A percentile compares a stretch with the other conserved stretches of the same genome.
phyloP scores from a whole-genome alignment of 2,113 vertebrate genomes.

The Phocoena phocoena region DNA sequence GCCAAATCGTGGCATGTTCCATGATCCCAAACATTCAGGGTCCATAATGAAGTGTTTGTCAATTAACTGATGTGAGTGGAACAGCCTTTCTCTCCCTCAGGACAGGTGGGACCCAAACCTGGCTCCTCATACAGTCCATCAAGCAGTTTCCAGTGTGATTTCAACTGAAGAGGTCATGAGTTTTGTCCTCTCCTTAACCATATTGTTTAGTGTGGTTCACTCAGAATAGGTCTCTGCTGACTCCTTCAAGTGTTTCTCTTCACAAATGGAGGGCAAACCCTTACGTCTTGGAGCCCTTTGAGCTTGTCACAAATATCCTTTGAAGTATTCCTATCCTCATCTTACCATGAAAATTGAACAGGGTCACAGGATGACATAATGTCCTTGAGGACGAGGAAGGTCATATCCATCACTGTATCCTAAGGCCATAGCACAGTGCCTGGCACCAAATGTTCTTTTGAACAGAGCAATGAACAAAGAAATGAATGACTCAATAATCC shows the following conservation, averaged over 20 bases:
- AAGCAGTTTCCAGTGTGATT: background rate
- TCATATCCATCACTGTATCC: too few species aligned
- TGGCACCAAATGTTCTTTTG: background rate
- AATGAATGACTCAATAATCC: background rate
- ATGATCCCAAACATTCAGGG: too few species aligned
- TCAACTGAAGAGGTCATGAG: background rate
- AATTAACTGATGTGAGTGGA: background rate
- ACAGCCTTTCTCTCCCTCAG: background rate
- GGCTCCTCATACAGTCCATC: background rate
- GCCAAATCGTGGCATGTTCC: background rate
- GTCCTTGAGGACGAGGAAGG: background rate
- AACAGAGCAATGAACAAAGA: background rate
- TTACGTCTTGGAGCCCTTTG: background rate
- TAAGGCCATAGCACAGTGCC: background rate
- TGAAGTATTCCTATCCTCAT: background rate
- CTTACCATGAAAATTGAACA: background rate
- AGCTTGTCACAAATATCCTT: background rate
- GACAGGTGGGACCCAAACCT: accelerated
- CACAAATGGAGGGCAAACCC: background rate
- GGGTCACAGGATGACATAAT: background rate
- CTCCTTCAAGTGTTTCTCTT: background rate
- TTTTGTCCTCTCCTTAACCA: background rate
- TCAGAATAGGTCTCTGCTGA: background rate
- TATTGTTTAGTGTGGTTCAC: background rate
- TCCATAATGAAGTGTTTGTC: background rate